Conservation (phyloP, 1,140 invertebrate species). For the Capitella teleta region DNA sequence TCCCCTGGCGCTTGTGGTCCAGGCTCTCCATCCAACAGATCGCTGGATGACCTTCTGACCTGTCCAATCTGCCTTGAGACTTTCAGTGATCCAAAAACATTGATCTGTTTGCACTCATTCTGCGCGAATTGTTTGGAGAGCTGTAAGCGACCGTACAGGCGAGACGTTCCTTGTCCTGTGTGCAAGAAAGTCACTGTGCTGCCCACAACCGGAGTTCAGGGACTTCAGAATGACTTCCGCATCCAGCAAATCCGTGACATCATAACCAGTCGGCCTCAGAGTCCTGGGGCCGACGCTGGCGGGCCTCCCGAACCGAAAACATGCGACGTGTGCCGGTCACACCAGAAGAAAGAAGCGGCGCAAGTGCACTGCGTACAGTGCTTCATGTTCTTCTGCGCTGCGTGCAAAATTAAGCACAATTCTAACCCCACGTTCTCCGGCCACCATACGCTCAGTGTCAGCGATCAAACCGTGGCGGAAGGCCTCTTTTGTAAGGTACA, state of each 20-base stretch:
- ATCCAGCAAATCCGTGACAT: conserved; percentile 14
- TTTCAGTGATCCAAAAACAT: conserved; percentile 20
- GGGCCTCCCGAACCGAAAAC: background rate
- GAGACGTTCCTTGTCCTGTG: conserved; percentile 11
- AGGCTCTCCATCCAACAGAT: no score
- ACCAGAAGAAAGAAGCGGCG: background rate
- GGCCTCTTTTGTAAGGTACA: conserved; percentile 10
- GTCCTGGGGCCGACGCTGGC: background rate
- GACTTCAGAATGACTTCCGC: conserved; percentile 11
- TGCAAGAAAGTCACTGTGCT: conserved; percentile 8
- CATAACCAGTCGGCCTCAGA: background rate
- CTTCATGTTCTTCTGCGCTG: conserved; percentile 10
- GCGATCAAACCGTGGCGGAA: conserved; percentile 2
- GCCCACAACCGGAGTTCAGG: conserved; percentile 3
- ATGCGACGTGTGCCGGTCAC: conserved; percentile 9
- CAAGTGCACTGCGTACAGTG: conserved; percentile 9
- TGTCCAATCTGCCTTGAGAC: conserved; percentile 26
- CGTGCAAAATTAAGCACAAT: conserved; percentile 10
- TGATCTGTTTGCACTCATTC: conserved; percentile 31
- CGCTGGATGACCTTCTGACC: conserved; percentile 24
- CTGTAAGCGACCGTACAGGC: conserved; percentile 21
- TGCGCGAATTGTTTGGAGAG: conserved; percentile 47
- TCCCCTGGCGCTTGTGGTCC: no score
- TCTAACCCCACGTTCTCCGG: conserved; percentile 8
- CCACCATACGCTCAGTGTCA: conserved; percentile 5